Conservation (phyloP, 2,113 vertebrate species). For the Pelecanus crispus region DNA sequence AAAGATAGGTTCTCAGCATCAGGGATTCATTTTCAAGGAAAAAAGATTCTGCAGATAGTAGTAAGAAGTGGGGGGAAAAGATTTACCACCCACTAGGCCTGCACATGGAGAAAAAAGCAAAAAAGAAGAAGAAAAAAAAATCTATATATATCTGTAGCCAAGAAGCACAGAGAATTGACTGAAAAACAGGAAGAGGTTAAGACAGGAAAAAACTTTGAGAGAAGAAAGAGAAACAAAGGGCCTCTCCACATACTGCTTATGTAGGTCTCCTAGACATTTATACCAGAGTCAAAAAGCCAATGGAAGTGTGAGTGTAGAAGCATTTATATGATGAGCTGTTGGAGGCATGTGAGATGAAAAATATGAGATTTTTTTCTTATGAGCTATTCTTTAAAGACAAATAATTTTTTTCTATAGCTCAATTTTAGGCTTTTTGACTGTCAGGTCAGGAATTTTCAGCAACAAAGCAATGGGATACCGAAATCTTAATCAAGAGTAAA, state of each 20-base stretch:
- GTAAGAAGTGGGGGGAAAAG: neutral
- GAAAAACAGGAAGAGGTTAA: neutral
- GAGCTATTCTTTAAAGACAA: neutral
- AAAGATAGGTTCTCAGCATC: neutral
- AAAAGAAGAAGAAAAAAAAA: neutral
- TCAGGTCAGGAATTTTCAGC: neutral
- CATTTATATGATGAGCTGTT: neutral
- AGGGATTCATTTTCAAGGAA: neutral
- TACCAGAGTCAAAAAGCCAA: neutral
- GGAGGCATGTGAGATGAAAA: neutral
- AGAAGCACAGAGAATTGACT: neutral
- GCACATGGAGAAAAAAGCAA: neutral
- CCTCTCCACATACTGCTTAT: neutral
- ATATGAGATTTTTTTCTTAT: neutral
- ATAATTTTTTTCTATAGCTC: neutral
- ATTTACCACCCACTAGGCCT: neutral
- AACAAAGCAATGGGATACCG: neutral
- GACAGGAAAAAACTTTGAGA: neutral
- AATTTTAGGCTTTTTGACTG: neutral
- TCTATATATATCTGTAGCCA: neutral
- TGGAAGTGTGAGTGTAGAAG: neutral
- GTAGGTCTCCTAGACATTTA: neutral
- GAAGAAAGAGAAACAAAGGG: neutral
- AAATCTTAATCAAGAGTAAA: neutral
- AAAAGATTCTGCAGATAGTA: neutral